Base-by-base conservation (phyloP, 2,797 vertebrate genomes). In the Oryzias dopingdopingensis region DNA sequence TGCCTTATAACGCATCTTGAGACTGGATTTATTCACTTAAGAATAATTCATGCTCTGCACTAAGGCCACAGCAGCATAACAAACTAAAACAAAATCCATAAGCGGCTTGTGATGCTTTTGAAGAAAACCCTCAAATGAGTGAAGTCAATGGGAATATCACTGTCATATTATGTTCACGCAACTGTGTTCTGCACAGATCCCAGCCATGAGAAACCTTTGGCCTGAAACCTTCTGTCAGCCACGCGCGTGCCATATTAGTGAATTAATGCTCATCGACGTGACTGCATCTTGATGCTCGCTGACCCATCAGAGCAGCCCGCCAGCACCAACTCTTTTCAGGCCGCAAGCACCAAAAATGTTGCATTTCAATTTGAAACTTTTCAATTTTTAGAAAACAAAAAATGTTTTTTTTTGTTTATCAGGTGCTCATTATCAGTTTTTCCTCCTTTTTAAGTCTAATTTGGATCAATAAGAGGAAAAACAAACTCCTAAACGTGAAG, bases 291-390 rank as follows among this genome's bases (percentile, higher is more conserved):
- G 70, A 86, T 82, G 88, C 88, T 83, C 76, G 60, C 13, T 91
- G 90, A 89, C 85, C 89, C 83, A 56, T 81, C 70, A 64, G 62
- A 73, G 67, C 53, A 61, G 69, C 83, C 88, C 82, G 58, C 47
- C 66, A 86, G 86, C 75, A 48, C 40, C 59, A 53, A 55, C 59
- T 52, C 72, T 37, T 47, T 52, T 32, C 46, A 46, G 44, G 18
- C 20, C 18, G 18, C 16, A 12, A 47, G 45, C 45, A 12, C 32
- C 32, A 12, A 8, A 37, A 37, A 37, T 2, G 2, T 13, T 37
- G 10, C 12, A 37, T 37, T 37, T 37, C 10, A 37, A 12, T 12
- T 37, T 12, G 10, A 37, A 37, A 37, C 10, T 12, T 37, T 37
- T 37, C 3, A 3, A 13, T 12, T 37, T 37, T 37, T 12, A 37